Evolutionary conservation across 2,888 invertebrate genomes (phyloP).

Genomic region (Tetranychus truncatus): DNA sequence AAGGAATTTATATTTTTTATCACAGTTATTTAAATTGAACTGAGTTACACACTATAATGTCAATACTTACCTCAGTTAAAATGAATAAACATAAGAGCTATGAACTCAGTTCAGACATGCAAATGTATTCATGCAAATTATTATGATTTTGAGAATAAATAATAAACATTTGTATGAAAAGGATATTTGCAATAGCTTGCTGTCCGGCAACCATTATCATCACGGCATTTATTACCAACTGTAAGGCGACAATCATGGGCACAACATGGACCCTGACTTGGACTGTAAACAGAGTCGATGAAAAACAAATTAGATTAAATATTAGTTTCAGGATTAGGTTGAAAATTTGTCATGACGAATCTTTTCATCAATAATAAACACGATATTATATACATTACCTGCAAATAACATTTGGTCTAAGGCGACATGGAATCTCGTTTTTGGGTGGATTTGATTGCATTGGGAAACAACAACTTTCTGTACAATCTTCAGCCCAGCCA

Average conservation of each 20-base stretch:
- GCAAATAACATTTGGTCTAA: conserved; percentile 50
- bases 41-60: not conserved
- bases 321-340: too few species aligned
- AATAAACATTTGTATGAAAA: conserved; percentile 44
- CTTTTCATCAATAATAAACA: not conserved
- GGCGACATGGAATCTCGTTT: conserved; percentile 64
- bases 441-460: conserved; percentile 58
- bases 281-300: conserved; percentile 18
- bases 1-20: conserved; percentile 9
- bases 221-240: conserved; percentile 70
- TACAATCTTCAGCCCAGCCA: conserved; percentile 60
- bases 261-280: conserved; percentile 68
- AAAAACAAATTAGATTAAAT: too few species aligned
- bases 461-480: conserved; percentile 78
- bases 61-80: not conserved
- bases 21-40: not conserved
- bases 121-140: conserved; percentile 2
- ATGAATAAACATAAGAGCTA: not conserved
- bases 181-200: conserved; percentile 44
- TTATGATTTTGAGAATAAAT: conserved; percentile 9
- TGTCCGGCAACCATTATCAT: conserved; percentile 80
- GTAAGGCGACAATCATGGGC: conserved; percentile 62
- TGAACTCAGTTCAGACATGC: not conserved
- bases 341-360: not conserved
- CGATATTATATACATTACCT: conserved; percentile 40